phyloP scores from a whole-genome alignment of 2,797 vertebrate genomes.

The Leptatherina wallacei region DNA sequence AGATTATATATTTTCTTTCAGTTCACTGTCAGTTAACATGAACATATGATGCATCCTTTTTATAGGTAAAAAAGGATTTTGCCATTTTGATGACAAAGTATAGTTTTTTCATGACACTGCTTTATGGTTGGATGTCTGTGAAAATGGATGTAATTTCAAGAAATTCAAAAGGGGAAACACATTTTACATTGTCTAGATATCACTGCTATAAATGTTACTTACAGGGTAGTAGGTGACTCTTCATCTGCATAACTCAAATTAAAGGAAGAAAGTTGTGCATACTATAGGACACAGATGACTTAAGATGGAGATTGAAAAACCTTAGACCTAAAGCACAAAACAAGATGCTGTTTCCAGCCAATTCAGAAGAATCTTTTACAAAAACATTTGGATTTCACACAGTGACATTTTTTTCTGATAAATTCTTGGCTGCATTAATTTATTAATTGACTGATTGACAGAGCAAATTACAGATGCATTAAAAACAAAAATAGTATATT shows the following conservation, averaged over 20 bases:
- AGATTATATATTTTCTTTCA: not conserved
- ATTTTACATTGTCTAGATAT: not conserved
- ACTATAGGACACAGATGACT: not conserved
- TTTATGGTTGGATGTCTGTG: not conserved
- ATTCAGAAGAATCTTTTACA: not conserved
- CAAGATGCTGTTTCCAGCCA: not conserved
- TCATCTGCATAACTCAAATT: not conserved
- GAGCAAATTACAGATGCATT: not conserved
- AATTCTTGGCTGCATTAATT: not conserved
- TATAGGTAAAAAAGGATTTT: not conserved
- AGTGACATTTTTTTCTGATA: not conserved
- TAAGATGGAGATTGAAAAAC: not conserved
- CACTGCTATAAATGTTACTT: not conserved
- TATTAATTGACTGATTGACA: not conserved
- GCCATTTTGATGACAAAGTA: too few relatives aligned
- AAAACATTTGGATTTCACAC: not conserved
- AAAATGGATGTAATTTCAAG: not conserved
- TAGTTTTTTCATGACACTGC: too few relatives aligned
- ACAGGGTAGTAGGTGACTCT: not conserved
- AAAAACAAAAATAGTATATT: not conserved
- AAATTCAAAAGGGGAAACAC: not conserved
- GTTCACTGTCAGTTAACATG: not conserved
- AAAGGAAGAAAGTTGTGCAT: not conserved
- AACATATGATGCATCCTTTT: not conserved
- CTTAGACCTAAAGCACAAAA: not conserved